Percentiles rank a stretch among this genome's conserved stretches.
Conservation (phyloP, 2,113 vertebrate genomes). For the Terrapene triunguis region DNA sequence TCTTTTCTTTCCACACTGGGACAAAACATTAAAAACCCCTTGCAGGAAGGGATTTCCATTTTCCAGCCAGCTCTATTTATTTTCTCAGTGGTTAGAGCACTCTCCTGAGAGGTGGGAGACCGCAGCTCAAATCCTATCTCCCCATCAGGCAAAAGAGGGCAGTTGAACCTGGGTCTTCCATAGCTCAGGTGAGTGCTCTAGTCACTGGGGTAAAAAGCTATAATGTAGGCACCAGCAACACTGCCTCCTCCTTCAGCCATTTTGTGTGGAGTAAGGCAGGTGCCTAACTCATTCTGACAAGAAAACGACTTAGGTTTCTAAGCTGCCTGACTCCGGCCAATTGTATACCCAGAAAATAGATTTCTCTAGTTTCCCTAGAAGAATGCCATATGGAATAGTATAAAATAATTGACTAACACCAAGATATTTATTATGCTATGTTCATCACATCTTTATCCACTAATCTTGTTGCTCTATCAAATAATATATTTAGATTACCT, state of each 20-base stretch:
- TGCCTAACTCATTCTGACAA: too few relatives aligned
- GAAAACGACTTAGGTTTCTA: too few relatives aligned
- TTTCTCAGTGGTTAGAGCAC: neutral
- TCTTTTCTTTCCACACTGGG: too few relatives aligned
- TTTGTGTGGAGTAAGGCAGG: too few relatives aligned
- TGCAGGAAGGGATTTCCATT: too few relatives aligned
- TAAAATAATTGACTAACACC: neutral
- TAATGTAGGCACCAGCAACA: neutral
- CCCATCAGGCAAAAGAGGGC: neutral
- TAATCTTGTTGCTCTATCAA: neutral
- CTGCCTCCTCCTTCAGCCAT: too few relatives aligned
- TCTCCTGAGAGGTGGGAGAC: neutral
- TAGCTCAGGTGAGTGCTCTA: neutral
- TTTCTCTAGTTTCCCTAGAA: conserved; percentile 1
- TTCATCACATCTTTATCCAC: neutral
- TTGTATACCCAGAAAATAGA: neutral
- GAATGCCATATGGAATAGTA: neutral
- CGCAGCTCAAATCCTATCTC: neutral
- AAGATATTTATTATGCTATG: neutral
- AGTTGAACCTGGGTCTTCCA: neutral
- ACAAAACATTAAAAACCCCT: too few relatives aligned
- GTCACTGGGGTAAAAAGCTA: neutral
- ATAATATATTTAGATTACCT: conserved; percentile 9
- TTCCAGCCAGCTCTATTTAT: too few relatives aligned
- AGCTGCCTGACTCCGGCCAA: neutral